Evolutionary conservation across 2,797 vertebrate species (phyloP), one percentile per base, ranked within the genome.

Genomic region (Setipinna tenuifilis): DNA sequence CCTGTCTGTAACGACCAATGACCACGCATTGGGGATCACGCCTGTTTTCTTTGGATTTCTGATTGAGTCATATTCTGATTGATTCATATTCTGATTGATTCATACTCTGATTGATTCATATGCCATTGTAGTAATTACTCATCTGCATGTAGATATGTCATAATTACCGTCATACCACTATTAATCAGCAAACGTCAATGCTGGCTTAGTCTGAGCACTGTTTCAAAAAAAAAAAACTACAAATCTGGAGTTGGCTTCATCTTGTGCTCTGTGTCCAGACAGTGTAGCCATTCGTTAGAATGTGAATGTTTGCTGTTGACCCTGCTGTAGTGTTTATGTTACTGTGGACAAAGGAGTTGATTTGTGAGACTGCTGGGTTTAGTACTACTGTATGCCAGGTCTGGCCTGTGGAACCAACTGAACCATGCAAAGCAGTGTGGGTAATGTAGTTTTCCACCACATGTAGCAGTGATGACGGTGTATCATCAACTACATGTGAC

Each of bases 281-380:
- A 31, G 17, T 75, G 68, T 75, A 75, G 68, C 68, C 68, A 19
- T 75, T 75, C 31, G 17, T 75, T 35, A 75, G 68, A 41, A 75
- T 75, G 68, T 75, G 31, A 75, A 35, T 75, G 68, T 75, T 35
- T 19, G 68, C 68, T 19, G 28, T 75, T 75, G 68, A 75, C 68
- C 28, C 28, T 19, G 68, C 16, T 35, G 28, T 6, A 75, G 68
- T 31, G 14, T 41, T 75, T 35, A 11, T 75, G 28, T 75, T 35
- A 23, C 31, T 44, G 35, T 41, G 71, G 71, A 78, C 35, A 9
- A 44, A 78, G 25, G 14, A 28, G 16, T 9, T 21, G 35, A 35
- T 2, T 31, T 78, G 14, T 71, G 68, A 71, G 71, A 44, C 17
- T 41, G 10, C 17, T 44, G 71, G 71, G 44, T 78, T 41, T 78